phyloP scores from a whole-genome alignment of 2,888 invertebrate species.

The Hyposoter dolosus region DNA sequence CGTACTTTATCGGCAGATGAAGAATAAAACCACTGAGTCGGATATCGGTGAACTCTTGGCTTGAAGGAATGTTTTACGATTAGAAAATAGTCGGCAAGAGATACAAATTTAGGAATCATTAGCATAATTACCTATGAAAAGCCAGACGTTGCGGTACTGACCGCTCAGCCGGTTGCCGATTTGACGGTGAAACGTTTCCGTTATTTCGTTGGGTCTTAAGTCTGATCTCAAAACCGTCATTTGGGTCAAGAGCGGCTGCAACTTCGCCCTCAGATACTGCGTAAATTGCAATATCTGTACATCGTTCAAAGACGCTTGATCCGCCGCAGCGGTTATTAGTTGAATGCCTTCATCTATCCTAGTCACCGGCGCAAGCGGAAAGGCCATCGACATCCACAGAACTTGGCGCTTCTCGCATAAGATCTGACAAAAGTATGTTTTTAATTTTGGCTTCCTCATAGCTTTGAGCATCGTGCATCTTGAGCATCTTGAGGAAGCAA shows the following conservation, averaged over 20 bases:
- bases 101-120: too few relatives aligned
- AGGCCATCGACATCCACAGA: conserved; percentile 1
- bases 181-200: not conserved
- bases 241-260: not conserved
- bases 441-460: too few relatives aligned
- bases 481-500: too few relatives aligned
- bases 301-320: not conserved
- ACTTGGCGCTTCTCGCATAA: conserved; percentile 13
- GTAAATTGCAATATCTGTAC: not conserved
- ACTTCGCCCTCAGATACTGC: not conserved
- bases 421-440: too few relatives aligned
- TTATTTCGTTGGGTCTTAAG: not conserved
- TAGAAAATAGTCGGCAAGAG: too few relatives aligned
- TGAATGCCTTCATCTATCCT: not conserved
- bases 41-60: too few relatives aligned
- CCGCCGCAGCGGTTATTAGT: not conserved
- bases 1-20: too few relatives aligned
- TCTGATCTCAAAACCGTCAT: conserved; percentile 1
- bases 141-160: not conserved
- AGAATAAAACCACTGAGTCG: too few relatives aligned
- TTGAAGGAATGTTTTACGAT: too few relatives aligned
- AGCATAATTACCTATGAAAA: conserved; percentile 26
- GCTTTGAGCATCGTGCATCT: too few relatives aligned
- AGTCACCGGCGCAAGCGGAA: conserved; percentile 5
- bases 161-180: not conserved